Evolutionary conservation across 1,140 invertebrate genomes (phyloP).

Genomic region (Gerris buenoi): DNA sequence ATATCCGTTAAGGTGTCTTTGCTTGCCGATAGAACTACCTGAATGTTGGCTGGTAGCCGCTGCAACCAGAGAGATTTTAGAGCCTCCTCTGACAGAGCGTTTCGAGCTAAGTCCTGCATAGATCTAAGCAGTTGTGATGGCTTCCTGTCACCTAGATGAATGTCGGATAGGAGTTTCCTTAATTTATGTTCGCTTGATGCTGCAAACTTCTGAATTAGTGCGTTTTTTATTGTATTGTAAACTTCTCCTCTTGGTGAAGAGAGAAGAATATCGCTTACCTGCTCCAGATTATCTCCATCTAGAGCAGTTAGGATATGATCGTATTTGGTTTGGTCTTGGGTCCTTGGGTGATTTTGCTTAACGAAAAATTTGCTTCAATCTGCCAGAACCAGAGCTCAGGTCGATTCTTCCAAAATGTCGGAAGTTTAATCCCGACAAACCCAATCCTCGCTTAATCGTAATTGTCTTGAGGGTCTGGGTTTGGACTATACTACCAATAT

Average conservation of each 20-base stretch:
- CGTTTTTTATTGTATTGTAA: neutral
- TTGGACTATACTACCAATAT: no score
- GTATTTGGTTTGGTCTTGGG: neutral
- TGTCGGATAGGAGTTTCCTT: conserved; percentile 12
- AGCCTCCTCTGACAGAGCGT: conserved; percentile 22
- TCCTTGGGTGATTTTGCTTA: no score
- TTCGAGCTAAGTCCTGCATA: conserved; percentile 19
- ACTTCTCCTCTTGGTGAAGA: neutral
- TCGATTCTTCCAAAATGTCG: neutral
- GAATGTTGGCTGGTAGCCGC: neutral
- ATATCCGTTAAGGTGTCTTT: neutral
- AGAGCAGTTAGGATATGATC: neutral
- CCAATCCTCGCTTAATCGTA: no score
- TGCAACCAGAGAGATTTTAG: conserved; percentile 14
- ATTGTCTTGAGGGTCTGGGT: neutral
- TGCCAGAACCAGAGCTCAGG: neutral
- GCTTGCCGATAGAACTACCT: neutral
- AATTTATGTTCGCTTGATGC: neutral
- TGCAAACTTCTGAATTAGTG: neutral
- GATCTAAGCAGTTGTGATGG: conserved; percentile 25
- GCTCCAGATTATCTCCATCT: neutral
- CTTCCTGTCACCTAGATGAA: conserved; percentile 23
- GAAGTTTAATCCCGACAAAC: no score
- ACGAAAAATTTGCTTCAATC: neutral
- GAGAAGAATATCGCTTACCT: neutral